Evolutionary conservation across 2,797 vertebrate species (phyloP).

Genomic region (Limnodromus scolopaceus): DNA sequence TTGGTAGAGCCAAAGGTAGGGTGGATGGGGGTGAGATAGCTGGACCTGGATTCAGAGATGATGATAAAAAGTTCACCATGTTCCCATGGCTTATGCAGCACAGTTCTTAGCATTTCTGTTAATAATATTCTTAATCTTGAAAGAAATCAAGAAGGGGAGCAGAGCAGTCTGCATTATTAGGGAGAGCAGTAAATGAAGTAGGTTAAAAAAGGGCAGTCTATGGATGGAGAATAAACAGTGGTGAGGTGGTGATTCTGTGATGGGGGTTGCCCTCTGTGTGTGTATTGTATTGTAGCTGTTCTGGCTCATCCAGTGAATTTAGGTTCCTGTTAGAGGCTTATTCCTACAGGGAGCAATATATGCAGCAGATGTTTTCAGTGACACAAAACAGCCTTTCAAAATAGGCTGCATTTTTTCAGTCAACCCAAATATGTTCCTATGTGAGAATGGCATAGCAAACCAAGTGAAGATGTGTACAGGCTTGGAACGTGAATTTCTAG

Average conservation of each 20-base stretch:
- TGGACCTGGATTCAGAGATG: background rate
- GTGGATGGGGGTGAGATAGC: background rate
- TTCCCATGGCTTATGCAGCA: background rate
- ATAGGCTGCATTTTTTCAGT: background rate
- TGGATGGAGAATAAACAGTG: background rate
- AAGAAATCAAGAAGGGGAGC: background rate
- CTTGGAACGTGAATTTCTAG: background rate
- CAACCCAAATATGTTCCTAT: background rate
- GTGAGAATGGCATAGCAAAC: background rate
- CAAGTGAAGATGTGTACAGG: background rate
- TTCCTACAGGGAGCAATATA: conserved; percentile 4
- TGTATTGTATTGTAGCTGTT: background rate
- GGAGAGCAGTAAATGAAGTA: background rate
- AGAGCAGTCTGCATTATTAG: background rate
- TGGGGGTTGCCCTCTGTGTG: background rate
- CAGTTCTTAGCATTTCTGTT: background rate
- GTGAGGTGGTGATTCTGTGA: background rate
- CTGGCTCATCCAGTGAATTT: background rate
- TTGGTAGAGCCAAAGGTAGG: background rate
- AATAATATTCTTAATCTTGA: background rate
- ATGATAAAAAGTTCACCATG: background rate
- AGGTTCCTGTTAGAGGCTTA: background rate
- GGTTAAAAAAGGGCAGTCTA: background rate
- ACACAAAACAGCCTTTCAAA: conserved; percentile 32
- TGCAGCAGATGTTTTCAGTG: conserved; percentile 12